A percentile compares a stretch with the other conserved stretches of the same genome.
phyloP scores from a whole-genome alignment of 2,797 vertebrate genomes.

The Chaenodraco wilsoni region DNA sequence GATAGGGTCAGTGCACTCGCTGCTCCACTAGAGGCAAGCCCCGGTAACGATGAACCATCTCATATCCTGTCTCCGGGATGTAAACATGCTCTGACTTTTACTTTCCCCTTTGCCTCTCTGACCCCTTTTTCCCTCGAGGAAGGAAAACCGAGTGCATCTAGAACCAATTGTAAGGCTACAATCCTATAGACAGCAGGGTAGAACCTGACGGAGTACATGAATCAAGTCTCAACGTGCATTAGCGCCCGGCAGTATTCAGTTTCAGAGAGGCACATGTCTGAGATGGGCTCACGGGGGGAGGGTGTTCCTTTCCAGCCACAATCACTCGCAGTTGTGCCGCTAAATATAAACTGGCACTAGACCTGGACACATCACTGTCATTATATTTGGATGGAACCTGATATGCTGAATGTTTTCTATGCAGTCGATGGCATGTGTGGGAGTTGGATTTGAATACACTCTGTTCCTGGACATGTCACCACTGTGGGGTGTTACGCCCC shows the following conservation, averaged over 20 bases:
- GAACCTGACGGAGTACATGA: slow-evolving; percentile 61
- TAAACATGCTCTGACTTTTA: slow-evolving; percentile 13
- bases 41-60: slow-evolving; percentile 19
- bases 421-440: slow-evolving; percentile 27
- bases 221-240: slow-evolving; percentile 66
- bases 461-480: slow-evolving; percentile 43
- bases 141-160: not conserved
- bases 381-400: slow-evolving; percentile 40
- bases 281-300: slow-evolving; percentile 15
- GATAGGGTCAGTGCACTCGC: slow-evolving; percentile 27
- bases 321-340: slow-evolving; percentile 68
- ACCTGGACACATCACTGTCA: slow-evolving; percentile 46
- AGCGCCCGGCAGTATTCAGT: slow-evolving; percentile 59
- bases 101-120: no score
- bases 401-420: slow-evolving; percentile 28
- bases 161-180: slow-evolving; percentile 15
- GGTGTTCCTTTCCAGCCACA: slow-evolving; percentile 56
- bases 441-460: slow-evolving; percentile 20
- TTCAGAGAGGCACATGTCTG: slow-evolving; percentile 75
- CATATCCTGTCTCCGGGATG: not conserved
- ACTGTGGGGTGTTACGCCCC: slow-evolving; percentile 8
- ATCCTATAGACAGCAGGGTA: slow-evolving; percentile 9
- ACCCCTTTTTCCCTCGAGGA: not conserved
- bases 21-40: slow-evolving; percentile 7
- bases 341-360: slow-evolving; percentile 69